Evolutionary conservation across 2,888 invertebrate genomes (phyloP).

Genomic region (Caenorhabditis sp.): DNA sequence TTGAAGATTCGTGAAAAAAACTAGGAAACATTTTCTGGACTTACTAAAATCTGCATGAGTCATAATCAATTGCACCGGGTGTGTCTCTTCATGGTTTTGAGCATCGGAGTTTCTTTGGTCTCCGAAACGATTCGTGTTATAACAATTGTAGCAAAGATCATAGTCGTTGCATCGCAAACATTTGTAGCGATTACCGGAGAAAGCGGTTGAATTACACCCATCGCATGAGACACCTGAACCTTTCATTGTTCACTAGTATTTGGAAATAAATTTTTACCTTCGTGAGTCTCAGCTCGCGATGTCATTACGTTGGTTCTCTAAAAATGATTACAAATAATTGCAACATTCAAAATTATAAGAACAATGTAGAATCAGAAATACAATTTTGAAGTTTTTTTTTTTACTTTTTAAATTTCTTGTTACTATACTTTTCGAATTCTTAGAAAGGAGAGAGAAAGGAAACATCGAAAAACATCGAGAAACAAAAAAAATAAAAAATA

Average conservation of each 20-base stretch:
- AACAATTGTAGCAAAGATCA: constrained; percentile 87
- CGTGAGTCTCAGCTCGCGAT: neutral
- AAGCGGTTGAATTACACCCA: constrained; percentile 96
- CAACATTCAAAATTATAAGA: too few species aligned
- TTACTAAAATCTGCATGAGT: constrained; percentile 94
- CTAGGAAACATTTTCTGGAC: neutral
- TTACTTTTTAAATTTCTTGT: neutral
- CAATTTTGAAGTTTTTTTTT: neutral
- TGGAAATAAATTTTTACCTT: neutral
- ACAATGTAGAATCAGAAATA: too few species aligned
- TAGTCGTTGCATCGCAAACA: constrained; percentile 99
- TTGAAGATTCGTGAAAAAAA: neutral
- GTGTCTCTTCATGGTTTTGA: constrained; percentile 87
- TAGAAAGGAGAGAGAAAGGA: neutral
- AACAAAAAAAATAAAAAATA: constrained; percentile 10
- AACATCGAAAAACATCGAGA: neutral
- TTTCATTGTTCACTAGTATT: neutral
- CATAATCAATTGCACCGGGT: constrained; percentile 98
- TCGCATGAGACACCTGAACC: constrained; percentile 96
- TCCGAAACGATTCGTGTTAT: constrained; percentile 21
- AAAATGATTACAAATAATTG: neutral
- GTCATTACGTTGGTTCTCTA: neutral
- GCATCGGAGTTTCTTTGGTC: neutral
- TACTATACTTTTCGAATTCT: neutral
- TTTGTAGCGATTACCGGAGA: constrained; percentile 95